Evolutionary conservation across 2,888 invertebrate species (phyloP).

Genomic region (Limnephilus lunatus): DNA sequence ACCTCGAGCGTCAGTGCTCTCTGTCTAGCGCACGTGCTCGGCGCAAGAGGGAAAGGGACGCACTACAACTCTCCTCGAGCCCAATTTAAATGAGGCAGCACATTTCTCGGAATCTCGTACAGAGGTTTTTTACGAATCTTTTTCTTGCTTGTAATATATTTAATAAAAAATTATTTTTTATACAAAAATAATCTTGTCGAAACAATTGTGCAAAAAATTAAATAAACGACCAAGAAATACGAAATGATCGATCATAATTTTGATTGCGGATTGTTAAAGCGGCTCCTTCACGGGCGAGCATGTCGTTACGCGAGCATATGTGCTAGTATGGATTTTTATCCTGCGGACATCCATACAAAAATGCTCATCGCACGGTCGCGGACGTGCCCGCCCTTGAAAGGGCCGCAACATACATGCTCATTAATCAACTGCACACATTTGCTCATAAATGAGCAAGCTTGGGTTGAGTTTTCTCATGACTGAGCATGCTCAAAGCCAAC

Average conservation of each 20-base stretch:
- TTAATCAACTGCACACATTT: too few species aligned
- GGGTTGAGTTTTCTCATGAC: too few species aligned
- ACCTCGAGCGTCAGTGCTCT: background rate
- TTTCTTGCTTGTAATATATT: background rate
- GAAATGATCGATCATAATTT: background rate
- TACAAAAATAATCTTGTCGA: background rate
- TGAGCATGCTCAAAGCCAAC: too few species aligned
- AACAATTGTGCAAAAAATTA: background rate
- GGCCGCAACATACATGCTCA: too few species aligned
- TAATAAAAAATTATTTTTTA: background rate
- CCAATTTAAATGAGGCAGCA: background rate
- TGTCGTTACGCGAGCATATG: too few species aligned
- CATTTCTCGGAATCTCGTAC: background rate
- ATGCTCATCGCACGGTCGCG: too few species aligned
- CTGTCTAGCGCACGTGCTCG: background rate
- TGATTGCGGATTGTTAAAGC: background rate
- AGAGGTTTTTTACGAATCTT: background rate
- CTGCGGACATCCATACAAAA: too few species aligned
- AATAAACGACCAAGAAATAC: background rate
- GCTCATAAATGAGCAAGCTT: too few species aligned
- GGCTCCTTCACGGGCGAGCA: too few species aligned
- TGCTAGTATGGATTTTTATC: too few species aligned
- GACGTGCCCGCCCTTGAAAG: too few species aligned
- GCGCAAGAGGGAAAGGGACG: constrained; percentile 2
- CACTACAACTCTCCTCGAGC: background rate